A percentile compares a stretch with the other conserved stretches of the same genome.
phyloP scores from a whole-genome alignment of 1,140 invertebrate species.

The Hyposmocoma kahamanoa region DNA sequence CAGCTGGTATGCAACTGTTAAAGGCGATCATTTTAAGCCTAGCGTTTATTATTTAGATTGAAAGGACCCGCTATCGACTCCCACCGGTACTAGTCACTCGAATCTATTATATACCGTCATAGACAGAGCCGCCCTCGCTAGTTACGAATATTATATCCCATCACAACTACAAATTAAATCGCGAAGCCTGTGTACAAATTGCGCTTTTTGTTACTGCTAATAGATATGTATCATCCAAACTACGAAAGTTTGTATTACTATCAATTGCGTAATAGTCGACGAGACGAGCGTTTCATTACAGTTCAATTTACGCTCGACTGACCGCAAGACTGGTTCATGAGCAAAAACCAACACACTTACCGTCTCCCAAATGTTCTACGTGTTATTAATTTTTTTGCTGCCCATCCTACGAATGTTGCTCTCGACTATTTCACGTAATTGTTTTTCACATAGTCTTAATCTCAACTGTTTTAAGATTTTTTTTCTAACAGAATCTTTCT shows the following conservation, averaged over 20 bases:
- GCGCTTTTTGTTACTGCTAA: constrained; percentile 22
- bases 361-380: neutral
- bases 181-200: constrained; percentile 20
- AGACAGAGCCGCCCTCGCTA: constrained; percentile 6
- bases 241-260: constrained; percentile 11
- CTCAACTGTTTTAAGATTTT: too few relatives aligned
- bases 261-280: constrained; percentile 21
- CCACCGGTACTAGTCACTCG: constrained; percentile 4
- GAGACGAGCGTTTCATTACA: constrained; percentile 25
- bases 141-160: constrained; percentile 24
- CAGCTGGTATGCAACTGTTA: too few relatives aligned
- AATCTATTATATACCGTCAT: constrained; percentile 1
- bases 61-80: neutral
- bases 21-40: neutral
- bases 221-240: constrained; percentile 20
- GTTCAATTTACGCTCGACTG: constrained; percentile 31
- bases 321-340: constrained; percentile 10
- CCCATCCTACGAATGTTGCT: too few relatives aligned
- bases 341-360: constrained; percentile 19
- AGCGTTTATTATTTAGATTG: neutral
- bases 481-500: too few relatives aligned
- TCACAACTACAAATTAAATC: constrained; percentile 13
- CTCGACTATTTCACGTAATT: too few relatives aligned
- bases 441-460: too few relatives aligned
- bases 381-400: neutral